Evolutionary conservation across 2,888 invertebrate genomes (phyloP), one percentile per base, ranked within the genome.

Genomic region (Aethes cnicana): DNA sequence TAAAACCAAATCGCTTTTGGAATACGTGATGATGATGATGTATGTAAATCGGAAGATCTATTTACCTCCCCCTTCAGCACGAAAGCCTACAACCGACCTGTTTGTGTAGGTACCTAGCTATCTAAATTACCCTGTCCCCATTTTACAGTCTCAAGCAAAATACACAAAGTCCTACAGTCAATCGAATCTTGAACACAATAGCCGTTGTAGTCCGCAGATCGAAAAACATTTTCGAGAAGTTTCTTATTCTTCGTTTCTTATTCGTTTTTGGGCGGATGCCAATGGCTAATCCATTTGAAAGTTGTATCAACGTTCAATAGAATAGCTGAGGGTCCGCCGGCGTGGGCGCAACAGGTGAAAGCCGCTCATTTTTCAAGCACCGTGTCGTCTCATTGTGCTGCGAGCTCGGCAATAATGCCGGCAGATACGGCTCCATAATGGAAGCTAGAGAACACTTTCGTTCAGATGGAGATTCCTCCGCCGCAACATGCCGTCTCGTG

Each of bases 291-390:
- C 33, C 35, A 41, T 39, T 47, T 47, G 17, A 39, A 33, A 35
- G 47, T 11, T 41, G 39, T 28, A 28, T 28, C 28, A 25, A 35
- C 30, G 14, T 53, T 41, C 41, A 53, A 46, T 47, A n/a, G 35
- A 36, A 36, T 46, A 37, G 18, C 25, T 14, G 35, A 41, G 33
- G 35, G 47, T 49, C 48, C 42, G 42, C 23, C 49, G 36, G 47
- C 56, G 57, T 55, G 42, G 37, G 25, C 49, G 73, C 75, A 77
- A 77, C 77, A 77, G 69, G 77, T 76, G 66, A 70, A 62, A 64
- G 44, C 48, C 62, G 62, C 56, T 68, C 66, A 69, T 69, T 74
- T 72, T 69, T 71, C 68, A 67, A 62, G 53, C 54, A 55, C 7
- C 50, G 54, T 46, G 41, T 47, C 57, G 25, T 49, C 21, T 43